Conservation (phyloP, 2,113 vertebrate genomes). For the Propithecus coquereli region DNA sequence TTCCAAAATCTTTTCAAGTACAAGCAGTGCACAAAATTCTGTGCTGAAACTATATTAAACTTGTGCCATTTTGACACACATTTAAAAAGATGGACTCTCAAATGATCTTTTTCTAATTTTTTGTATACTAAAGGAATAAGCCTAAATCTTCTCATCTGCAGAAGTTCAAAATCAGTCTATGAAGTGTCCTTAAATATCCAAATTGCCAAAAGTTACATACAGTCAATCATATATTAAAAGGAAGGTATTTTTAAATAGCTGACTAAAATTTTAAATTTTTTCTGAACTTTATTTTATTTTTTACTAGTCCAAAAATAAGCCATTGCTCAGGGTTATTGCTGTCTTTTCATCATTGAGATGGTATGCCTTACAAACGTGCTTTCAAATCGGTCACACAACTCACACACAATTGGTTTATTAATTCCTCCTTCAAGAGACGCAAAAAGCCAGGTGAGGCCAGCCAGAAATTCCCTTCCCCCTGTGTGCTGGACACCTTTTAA, state of each 20-base stretch:
- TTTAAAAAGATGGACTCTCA: not conserved
- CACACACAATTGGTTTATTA: conserved; percentile 15
- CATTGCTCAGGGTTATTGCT: not conserved
- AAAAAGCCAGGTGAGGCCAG: not conserved
- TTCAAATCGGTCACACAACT: conserved; percentile 4
- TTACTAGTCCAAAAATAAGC: not conserved
- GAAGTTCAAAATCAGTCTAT: not conserved
- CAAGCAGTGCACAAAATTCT: not conserved
- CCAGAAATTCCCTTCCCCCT: not conserved
- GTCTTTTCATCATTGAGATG: not conserved
- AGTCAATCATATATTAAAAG: not conserved
- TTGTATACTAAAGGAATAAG: not conserved
- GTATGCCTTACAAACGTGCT: not conserved
- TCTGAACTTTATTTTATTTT: conserved; percentile 4
- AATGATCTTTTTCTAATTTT: not conserved
- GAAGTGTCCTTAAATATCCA: not conserved
- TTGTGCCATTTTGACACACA: not conserved
- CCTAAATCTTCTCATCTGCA: not conserved
- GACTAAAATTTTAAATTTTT: not conserved
- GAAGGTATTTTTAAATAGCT: not conserved
- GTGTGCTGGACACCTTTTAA: not conserved
- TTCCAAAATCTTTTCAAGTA: not conserved
- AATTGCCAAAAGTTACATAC: not conserved
- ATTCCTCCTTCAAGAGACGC: conserved; percentile 27
- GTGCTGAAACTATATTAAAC: not conserved